A percentile compares a stretch with the other conserved stretches of the same genome.
phyloP scores from a whole-genome alignment of 2,113 vertebrate genomes.

The Rhynchopsitta pachyrhyncha region DNA sequence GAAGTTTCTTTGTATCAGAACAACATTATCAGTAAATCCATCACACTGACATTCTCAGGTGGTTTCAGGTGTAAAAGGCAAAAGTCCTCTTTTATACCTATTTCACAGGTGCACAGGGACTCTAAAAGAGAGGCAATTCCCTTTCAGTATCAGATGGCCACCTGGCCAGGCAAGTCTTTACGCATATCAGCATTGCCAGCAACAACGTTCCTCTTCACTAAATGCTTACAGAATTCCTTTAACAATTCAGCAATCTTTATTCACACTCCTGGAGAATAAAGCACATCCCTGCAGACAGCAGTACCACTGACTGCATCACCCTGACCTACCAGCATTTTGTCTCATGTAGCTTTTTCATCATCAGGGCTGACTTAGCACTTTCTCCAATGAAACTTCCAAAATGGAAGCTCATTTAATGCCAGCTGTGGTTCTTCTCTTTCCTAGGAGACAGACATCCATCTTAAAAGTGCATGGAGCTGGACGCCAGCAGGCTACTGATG shows the following conservation, averaged over 20 bases:
- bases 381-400: background rate
- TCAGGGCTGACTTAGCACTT: background rate
- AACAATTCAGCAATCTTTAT: background rate
- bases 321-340: background rate
- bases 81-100: background rate
- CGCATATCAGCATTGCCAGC: background rate
- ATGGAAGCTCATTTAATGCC: background rate
- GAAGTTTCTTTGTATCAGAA: background rate
- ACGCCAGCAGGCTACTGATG: background rate
- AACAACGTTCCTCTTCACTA: background rate
- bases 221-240: background rate
- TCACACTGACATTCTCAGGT: background rate
- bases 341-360: background rate
- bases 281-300: background rate
- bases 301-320: background rate
- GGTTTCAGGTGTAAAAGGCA: background rate
- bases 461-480: background rate
- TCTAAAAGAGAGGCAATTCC: background rate
- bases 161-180: background rate
- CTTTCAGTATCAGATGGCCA: background rate
- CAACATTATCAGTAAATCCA: background rate
- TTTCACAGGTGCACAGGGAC: background rate
- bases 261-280: background rate
- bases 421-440: background rate
- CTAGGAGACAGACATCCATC: background rate